Conservation (phyloP, 2,797 vertebrate species). For the Cercopithecus neglectus region DNA sequence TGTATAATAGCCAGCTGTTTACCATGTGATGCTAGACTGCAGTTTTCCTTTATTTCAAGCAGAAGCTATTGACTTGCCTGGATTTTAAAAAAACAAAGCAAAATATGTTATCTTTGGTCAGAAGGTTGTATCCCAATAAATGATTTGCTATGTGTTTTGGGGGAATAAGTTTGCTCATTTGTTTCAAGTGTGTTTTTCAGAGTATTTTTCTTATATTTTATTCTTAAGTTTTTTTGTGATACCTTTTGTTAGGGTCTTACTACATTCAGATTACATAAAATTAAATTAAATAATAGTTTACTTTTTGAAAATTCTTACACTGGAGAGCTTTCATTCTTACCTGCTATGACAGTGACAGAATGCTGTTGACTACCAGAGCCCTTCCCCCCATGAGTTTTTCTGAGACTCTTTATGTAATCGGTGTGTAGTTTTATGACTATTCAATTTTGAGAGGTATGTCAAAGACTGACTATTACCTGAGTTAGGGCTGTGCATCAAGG, state of each 20-base stretch:
- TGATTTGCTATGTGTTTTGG: not conserved
- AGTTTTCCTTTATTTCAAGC: slow-evolving; percentile 39
- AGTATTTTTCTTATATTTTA: slow-evolving; percentile 4
- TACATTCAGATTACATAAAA: not conserved
- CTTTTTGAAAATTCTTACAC: slow-evolving; percentile 19
- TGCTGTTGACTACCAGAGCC: not conserved
- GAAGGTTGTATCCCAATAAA: not conserved
- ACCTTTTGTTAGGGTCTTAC: not conserved
- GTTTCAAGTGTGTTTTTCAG: not conserved
- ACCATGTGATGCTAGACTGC: not conserved
- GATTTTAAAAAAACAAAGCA: not conserved
- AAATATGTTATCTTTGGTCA: not conserved
- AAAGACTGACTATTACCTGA: not conserved
- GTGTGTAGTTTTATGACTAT: not conserved
- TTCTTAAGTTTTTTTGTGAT: not conserved
- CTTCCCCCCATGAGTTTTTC: not conserved
- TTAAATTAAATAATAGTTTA: not conserved
- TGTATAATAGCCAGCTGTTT: not conserved
- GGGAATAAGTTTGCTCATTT: not conserved
- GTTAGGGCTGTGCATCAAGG: not conserved
- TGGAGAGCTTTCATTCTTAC: not conserved
- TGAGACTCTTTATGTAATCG: not conserved
- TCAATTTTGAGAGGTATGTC: not conserved
- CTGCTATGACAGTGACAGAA: not conserved
- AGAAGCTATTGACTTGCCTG: not conserved